Percentiles rank a stretch among this genome's conserved stretches.
phyloP scores from a whole-genome alignment of 2,888 invertebrate species.

The Rhagophthalmus giganteus region DNA sequence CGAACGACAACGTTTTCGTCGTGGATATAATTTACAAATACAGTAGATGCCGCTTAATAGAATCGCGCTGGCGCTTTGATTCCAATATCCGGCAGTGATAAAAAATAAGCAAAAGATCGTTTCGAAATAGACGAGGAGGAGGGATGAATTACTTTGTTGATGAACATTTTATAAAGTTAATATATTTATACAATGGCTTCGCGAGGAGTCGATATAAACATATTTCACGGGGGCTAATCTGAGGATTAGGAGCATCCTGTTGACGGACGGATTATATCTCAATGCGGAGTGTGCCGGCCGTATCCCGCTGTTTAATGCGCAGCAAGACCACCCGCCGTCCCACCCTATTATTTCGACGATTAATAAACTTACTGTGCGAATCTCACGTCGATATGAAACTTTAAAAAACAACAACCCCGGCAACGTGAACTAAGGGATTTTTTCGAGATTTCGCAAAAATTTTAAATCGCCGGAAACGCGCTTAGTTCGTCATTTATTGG shows the following conservation, averaged over 20 bases:
- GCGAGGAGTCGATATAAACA: conserved; percentile 41
- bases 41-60: too few relatives aligned
- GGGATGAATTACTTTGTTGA: conserved; percentile 4
- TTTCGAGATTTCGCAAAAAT: too few relatives aligned
- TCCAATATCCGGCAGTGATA: too few relatives aligned
- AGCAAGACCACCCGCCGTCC: conserved; percentile 34
- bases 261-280: conserved; percentile 49
- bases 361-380: conserved; percentile 33
- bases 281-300: conserved; percentile 44
- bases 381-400: conserved; percentile 16
- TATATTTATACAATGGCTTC: conserved; percentile 29
- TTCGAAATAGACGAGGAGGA: too few relatives aligned
- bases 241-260: conserved; percentile 46
- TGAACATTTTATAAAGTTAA: conserved; percentile 29
- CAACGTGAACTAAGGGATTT: too few relatives aligned
- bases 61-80: too few relatives aligned
- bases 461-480: too few relatives aligned
- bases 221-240: conserved; percentile 48
- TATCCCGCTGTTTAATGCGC: conserved; percentile 43
- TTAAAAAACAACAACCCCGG: too few relatives aligned
- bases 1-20: too few relatives aligned
- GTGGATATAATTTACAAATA: too few relatives aligned
- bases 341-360: conserved; percentile 33
- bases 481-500: too few relatives aligned
- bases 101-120: too few relatives aligned